A percentile compares a stretch with the other conserved stretches of the same genome.
Evolutionary conservation across 2,888 invertebrate genomes (phyloP).

Genomic region (Habroteleia sp.): DNA sequence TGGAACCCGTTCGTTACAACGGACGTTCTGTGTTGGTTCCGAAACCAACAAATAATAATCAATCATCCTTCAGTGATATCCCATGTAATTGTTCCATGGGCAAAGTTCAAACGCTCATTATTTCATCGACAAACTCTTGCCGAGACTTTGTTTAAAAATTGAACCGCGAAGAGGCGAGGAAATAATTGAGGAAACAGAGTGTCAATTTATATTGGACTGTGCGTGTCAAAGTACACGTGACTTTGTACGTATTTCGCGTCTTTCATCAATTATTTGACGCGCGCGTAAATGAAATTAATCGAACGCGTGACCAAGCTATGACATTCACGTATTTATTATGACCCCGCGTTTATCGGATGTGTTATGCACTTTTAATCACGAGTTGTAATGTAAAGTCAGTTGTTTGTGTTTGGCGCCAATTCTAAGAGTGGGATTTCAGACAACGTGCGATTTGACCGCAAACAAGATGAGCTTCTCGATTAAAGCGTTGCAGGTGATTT

Average conservation of each 20-base stretch:
- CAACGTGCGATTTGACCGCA: slow-evolving; percentile 18
- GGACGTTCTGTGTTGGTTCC: slow-evolving; percentile 27
- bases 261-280: no score
- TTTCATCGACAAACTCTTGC: background rate
- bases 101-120: slow-evolving; percentile 1
- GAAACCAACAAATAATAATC: slow-evolving; percentile 1
- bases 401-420: slow-evolving; percentile 49
- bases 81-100: background rate
- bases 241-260: background rate
- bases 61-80: background rate
- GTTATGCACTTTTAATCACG: slow-evolving; percentile 17
- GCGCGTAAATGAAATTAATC: no score
- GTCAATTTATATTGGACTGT: background rate
- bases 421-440: slow-evolving; percentile 24
- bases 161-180: no score
- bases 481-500: slow-evolving; percentile 44
- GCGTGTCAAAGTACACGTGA: slow-evolving; percentile 5
- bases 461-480: slow-evolving; percentile 30
- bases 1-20: slow-evolving; percentile 60
- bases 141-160: background rate
- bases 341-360: slow-evolving; percentile 12
- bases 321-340: slow-evolving; percentile 32
- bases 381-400: slow-evolving; percentile 36
- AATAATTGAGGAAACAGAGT: no score
- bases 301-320: no score